phyloP scores from a whole-genome alignment of 2,113 vertebrate species.

The Romanogobio albipinnatus region DNA sequence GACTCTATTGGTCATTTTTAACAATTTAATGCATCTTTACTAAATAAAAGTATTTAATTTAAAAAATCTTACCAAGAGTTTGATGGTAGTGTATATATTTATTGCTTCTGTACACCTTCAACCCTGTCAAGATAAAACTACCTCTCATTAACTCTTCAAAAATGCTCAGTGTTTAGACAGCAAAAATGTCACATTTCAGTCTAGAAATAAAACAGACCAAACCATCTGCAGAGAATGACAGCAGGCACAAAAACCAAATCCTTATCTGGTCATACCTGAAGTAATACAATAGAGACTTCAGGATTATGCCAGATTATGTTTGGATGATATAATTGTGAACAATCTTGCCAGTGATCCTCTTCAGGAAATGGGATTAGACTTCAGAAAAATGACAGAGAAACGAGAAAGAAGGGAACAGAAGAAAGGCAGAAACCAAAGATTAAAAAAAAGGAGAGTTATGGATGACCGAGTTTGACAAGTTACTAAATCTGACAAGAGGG shows the following conservation, averaged over 20 bases:
- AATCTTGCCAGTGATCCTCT: slow-evolving; percentile 18
- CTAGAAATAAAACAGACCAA: neutral
- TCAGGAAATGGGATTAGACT: neutral
- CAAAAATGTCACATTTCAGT: neutral
- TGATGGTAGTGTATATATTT: no score
- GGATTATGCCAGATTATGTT: slow-evolving; percentile 34
- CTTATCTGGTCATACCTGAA: neutral
- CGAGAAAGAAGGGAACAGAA: neutral
- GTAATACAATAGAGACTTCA: neutral
- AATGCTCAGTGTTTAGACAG: neutral
- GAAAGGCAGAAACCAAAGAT: slow-evolving; percentile 8
- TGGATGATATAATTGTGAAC: slow-evolving; percentile 34
- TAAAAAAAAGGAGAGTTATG: neutral
- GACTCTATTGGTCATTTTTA: no score
- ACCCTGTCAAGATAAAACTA: neutral
- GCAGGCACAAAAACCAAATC: neutral
- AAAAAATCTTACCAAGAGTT: no score
- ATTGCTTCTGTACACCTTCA: neutral
- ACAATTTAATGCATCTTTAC: no score
- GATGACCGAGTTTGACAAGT: no score
- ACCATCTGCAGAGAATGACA: neutral
- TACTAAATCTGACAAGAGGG: neutral
- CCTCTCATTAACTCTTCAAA: neutral
- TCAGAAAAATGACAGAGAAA: neutral
- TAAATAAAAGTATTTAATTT: no score